These are phyloP conservation scores for Furcula furcula DNA, from an alignment of 2,888 invertebrate species.

Conservation along the genomic window DNA sequence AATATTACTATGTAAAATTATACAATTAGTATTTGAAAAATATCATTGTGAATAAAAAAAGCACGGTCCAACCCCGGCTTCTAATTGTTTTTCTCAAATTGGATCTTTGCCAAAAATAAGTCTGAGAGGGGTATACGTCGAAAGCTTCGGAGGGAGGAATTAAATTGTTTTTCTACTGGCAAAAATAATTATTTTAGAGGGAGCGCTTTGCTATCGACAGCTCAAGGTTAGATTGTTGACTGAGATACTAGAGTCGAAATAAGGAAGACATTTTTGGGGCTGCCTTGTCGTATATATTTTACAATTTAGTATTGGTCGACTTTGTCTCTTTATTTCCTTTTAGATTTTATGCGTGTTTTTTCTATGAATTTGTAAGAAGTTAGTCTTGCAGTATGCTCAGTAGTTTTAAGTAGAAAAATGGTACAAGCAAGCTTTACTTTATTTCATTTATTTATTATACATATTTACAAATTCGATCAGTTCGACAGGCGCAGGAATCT, in stretches of 20 bases:
- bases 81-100: slow-evolving; percentile 33
- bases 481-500: too few relatives aligned
- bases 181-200: slow-evolving; percentile 14
- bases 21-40: slow-evolving; percentile 33
- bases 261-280: slow-evolving; percentile 2
- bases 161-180: slow-evolving; percentile 13
- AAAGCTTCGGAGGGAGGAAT: slow-evolving; percentile 15
- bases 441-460: too few relatives aligned
- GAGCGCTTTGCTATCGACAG: slow-evolving; percentile 12
- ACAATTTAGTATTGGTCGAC: not conserved
- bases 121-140: slow-evolving; percentile 7
- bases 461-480: too few relatives aligned
- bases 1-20: slow-evolving; percentile 34
- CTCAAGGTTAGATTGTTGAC: slow-evolving; percentile 12
- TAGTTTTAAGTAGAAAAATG: too few relatives aligned
- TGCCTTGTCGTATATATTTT: slow-evolving; percentile 4
- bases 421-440: too few relatives aligned
- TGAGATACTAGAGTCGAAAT: slow-evolving; percentile 8
- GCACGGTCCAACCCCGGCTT: slow-evolving; percentile 6
- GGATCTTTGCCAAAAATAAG: slow-evolving; percentile 24
- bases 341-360: too few relatives aligned
- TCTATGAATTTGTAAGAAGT: too few relatives aligned
- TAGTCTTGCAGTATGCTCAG: too few relatives aligned
- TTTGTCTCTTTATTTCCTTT: not conserved
- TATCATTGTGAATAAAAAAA: slow-evolving; percentile 18